Conservation (phyloP, 1,140 invertebrate genomes). For the Cheumatopsyche charites region DNA sequence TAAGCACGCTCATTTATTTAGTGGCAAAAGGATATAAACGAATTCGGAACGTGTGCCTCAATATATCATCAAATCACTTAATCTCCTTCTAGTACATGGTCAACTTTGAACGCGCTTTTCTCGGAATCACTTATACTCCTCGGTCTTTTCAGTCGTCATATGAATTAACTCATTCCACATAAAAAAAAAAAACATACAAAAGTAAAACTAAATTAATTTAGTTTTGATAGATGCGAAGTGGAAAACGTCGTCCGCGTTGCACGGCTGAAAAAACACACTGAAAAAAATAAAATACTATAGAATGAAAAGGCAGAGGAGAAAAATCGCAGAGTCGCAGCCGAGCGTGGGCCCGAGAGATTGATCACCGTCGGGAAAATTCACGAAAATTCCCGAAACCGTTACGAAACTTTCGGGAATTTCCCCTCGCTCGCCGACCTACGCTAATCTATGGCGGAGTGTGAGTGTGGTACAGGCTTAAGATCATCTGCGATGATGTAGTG, state of each 20-base stretch:
- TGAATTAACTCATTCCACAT: too few species aligned
- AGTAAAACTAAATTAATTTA: constrained; percentile 1
- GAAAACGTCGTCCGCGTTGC: not conserved
- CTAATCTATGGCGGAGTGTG: too few species aligned
- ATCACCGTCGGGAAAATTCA: constrained; percentile 3
- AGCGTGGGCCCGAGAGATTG: not conserved
- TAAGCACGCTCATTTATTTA: too few species aligned
- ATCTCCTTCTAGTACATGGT: too few species aligned
- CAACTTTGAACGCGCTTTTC: too few species aligned
- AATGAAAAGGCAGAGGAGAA: not conserved
- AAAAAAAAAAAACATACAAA: not conserved
- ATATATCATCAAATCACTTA: too few species aligned
- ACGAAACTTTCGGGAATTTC: constrained; percentile 13
- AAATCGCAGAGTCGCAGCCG: not conserved
- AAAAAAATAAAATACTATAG: too few species aligned
- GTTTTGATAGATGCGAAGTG: not conserved
- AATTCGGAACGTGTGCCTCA: too few species aligned
- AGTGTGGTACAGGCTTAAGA: not conserved
- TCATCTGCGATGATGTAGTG: not conserved
- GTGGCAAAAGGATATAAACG: too few species aligned
- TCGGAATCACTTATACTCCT: too few species aligned
- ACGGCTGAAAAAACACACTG: too few species aligned
- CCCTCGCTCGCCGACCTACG: not conserved
- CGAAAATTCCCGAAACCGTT: not conserved
- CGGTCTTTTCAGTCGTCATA: too few species aligned